Evolutionary conservation across 2,797 vertebrate species (phyloP), one percentile per base, ranked within the genome.

Genomic region (Oceanodroma leucorhoa): DNA sequence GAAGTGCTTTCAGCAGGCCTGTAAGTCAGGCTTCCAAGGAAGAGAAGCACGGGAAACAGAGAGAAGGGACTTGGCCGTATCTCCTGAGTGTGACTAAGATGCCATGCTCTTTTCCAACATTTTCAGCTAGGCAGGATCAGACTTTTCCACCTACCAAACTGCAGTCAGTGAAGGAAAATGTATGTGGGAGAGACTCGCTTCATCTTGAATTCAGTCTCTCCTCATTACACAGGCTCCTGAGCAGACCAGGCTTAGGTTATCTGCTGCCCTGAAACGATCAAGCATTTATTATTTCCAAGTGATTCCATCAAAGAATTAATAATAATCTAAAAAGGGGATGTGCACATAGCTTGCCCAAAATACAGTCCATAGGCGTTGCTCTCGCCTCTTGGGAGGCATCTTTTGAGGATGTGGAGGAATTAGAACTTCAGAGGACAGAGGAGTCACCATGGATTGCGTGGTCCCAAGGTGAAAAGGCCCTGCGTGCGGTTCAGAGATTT

Each of bases 151-250:
- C 45, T 87, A 87, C 36, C 62, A 70, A 94, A 77, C 38, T 67
- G 54, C 34, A 89, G 58, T 40, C 19, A 82, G 60, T 69, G 41
- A 90, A 89, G 18, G 9, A 93, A n/a, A 91, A 88, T 50, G n/a
- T 46, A 34, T 4, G 13, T 21, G 27, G 61, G 32, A 96, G 55
- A 83, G 19, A 73, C 34, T 61, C 2, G 1, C 22, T 88, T 89
- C 5, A 5, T 62, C 61, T 91, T 67, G 22, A 93, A 87, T 78
- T 84, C 30, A 64, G 53, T 61, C 34, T 65, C 45, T 83, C 36
- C 21, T 78, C 45, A 80, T 15, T 60, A 48, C n/a, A 83, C 21
- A 84, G 30, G 43, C n/a, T 53, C 64, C 15, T 53, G 18, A 89
- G 48, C 29, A 60, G 60, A 82, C 15, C 26, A 53, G 22, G 15